Evolutionary conservation across 2,888 invertebrate genomes (phyloP).

Genomic region (Epirrita christyi): DNA sequence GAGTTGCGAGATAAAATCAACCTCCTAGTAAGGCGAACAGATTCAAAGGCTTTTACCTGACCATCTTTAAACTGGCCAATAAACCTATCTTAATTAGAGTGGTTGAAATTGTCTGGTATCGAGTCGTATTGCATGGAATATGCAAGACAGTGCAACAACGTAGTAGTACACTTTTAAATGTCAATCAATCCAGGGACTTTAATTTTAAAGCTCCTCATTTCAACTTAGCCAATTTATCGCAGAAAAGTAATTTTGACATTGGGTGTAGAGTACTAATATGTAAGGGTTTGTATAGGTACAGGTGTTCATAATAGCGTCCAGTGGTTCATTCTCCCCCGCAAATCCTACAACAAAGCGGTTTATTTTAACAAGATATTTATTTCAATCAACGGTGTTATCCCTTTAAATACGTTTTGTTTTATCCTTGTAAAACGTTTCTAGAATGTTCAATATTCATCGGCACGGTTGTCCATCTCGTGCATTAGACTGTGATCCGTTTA

Average conservation of each 20-base stretch:
- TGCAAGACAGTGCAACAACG: background rate
- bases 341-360: conserved; percentile 61
- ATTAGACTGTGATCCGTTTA: conserved; percentile 67
- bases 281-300: too few species aligned
- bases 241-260: too few species aligned
- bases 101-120: background rate
- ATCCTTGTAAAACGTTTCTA: conserved; percentile 23
- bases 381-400: conserved; percentile 49
- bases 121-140: too few species aligned
- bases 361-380: conserved; percentile 60
- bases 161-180: too few species aligned
- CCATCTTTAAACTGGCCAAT: background rate
- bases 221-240: too few species aligned
- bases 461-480: conserved; percentile 71
- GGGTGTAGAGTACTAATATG: too few species aligned
- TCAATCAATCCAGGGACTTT: too few species aligned
- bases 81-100: conserved; percentile 10
- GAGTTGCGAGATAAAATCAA: conserved; percentile 73
- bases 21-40: conserved; percentile 74
- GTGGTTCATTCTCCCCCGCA: background rate
- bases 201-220: too few species aligned
- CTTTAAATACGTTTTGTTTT: conserved; percentile 33
- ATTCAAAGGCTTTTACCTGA: conserved; percentile 48
- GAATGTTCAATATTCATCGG: conserved; percentile 64
- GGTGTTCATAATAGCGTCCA: background rate